Evolutionary conservation across 2,113 vertebrate species (phyloP).

Genomic region (Myotis yumanensis): DNA sequence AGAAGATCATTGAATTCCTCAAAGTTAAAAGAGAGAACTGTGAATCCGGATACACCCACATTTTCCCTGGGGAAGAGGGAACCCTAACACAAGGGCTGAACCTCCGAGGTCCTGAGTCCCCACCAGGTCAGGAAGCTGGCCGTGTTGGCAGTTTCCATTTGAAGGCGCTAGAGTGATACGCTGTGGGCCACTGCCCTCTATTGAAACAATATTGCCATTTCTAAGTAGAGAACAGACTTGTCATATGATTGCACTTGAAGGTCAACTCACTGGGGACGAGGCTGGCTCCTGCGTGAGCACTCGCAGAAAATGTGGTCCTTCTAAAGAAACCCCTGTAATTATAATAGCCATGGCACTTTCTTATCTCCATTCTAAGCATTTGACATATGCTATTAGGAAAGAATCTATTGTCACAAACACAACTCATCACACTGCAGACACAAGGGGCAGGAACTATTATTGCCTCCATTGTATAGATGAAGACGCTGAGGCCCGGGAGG

Average conservation of each 20-base stretch:
- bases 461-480: rapidly evolving
- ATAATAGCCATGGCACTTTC: not conserved
- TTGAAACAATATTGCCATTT: not conserved
- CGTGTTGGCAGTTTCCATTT: not conserved
- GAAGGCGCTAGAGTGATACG: not conserved
- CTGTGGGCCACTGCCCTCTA: slow-evolving; percentile 4
- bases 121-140: not conserved
- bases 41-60: not conserved
- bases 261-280: not conserved
- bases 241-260: not conserved
- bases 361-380: not conserved
- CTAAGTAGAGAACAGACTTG: not conserved
- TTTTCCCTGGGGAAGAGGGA: not conserved
- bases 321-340: not conserved
- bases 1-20: not conserved
- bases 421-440: not conserved
- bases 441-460: not conserved
- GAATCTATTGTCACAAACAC: not conserved
- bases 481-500: not conserved
- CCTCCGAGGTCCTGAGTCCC: not conserved
- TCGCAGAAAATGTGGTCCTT: not conserved
- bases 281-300: not conserved
- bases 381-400: not conserved
- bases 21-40: not conserved
- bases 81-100: not conserved